Evolutionary conservation across 2,113 vertebrate species (phyloP).

Genomic region (Anolis carolinensis): DNA sequence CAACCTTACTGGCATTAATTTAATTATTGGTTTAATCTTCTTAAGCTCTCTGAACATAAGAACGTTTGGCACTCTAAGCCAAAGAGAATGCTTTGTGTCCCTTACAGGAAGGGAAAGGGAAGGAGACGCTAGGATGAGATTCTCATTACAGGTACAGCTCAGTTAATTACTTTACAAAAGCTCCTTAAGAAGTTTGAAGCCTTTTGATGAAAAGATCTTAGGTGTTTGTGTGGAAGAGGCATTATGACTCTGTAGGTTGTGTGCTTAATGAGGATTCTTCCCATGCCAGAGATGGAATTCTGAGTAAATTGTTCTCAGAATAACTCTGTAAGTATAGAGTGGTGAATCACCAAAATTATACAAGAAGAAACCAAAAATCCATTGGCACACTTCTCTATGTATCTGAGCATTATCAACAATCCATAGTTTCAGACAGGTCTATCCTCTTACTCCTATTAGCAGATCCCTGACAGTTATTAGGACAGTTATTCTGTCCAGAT

Average conservation of each 20-base stretch:
- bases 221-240: background rate
- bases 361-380: no score
- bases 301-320: no score
- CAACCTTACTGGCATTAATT: conserved; percentile 19
- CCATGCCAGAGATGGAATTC: background rate
- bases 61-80: conserved; percentile 49
- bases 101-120: background rate
- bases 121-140: background rate
- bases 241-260: background rate
- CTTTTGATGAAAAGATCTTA: background rate
- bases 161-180: conserved; percentile 38
- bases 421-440: no score
- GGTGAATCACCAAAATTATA: no score
- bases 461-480: no score
- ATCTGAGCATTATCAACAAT: no score
- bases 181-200: background rate
- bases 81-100: conserved; percentile 31
- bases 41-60: conserved; percentile 32
- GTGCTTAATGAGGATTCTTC: background rate
- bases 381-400: no score
- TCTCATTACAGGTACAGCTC: conserved; percentile 3
- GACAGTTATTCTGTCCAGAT: no score
- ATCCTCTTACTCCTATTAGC: no score
- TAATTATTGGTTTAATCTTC: conserved; percentile 42
- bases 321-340: no score